Evolutionary conservation across 1,140 invertebrate genomes (phyloP).

Genomic region (Procambarus clarkii): DNA sequence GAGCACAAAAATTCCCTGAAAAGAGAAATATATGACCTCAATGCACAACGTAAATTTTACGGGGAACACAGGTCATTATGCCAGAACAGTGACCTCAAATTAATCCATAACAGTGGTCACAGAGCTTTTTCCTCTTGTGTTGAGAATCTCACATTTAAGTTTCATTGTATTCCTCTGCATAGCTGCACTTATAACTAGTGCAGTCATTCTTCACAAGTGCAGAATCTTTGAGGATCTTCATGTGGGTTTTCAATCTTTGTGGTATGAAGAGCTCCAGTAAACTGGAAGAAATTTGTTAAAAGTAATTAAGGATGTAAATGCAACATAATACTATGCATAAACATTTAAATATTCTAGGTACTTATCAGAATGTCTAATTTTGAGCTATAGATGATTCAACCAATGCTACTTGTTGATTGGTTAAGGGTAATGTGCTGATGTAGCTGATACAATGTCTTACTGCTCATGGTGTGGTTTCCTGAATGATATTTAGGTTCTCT

Average conservation of each 20-base stretch:
- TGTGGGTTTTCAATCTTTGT: not conserved
- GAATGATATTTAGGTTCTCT: too few relatives aligned
- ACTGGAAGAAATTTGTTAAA: not conserved
- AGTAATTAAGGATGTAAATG: not conserved
- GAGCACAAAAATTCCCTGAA: too few relatives aligned
- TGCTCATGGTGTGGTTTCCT: too few relatives aligned
- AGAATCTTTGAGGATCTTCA: constrained; percentile 59
- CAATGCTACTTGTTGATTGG: too few relatives aligned
- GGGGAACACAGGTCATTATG: too few relatives aligned
- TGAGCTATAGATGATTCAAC: too few relatives aligned
- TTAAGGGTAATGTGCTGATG: too few relatives aligned
- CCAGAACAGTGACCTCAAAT: not conserved
- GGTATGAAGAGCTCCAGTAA: constrained; percentile 44
- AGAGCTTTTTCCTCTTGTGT: not conserved
- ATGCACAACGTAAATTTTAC: too few relatives aligned
- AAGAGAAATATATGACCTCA: too few relatives aligned
- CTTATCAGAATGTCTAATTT: too few relatives aligned
- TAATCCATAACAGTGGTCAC: not conserved
- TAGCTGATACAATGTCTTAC: too few relatives aligned
- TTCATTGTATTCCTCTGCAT: not conserved
- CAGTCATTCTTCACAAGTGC: constrained; percentile 38
- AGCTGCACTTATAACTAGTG: constrained; percentile 38
- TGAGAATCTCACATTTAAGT: not conserved
- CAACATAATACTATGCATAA: not conserved
- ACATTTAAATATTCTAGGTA: not conserved